A percentile compares a stretch with the other conserved stretches of the same genome.
Conservation (phyloP, 2,113 vertebrate species). For the Myanophis thanlyinensis region DNA sequence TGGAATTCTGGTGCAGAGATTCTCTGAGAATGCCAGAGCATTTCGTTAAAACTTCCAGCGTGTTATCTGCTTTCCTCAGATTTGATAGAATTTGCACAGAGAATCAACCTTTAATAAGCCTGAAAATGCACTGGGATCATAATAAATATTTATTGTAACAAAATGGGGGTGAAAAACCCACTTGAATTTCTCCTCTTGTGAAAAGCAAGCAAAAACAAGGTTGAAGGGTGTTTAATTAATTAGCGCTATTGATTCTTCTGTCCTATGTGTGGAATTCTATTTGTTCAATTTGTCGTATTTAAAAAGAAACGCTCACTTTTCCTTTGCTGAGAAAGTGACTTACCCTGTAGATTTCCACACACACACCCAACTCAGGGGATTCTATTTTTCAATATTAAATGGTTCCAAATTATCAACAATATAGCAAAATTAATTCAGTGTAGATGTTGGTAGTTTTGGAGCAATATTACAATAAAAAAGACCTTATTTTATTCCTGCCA, state of each 20-base stretch:
- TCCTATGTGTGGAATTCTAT: neutral
- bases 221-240: neutral
- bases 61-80: neutral
- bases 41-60: neutral
- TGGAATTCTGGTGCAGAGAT: neutral
- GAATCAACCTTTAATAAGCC: neutral
- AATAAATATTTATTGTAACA: neutral
- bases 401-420: neutral
- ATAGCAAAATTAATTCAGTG: neutral
- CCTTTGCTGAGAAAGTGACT: neutral
- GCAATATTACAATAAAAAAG: neutral
- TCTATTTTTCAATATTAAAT: neutral
- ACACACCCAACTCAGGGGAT: neutral
- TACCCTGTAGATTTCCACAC: neutral
- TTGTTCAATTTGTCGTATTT: neutral
- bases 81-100: neutral
- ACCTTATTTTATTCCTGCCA: neutral
- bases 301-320: neutral
- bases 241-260: neutral
- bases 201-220: neutral
- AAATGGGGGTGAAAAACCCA: neutral
- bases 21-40: neutral
- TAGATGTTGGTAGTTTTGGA: neutral
- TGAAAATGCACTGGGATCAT: neutral
- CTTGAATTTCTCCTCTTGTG: neutral